Evolutionary conservation across 2,888 invertebrate species (phyloP), one percentile per base, ranked within the genome.

Genomic region (Scaptomyza parva): DNA sequence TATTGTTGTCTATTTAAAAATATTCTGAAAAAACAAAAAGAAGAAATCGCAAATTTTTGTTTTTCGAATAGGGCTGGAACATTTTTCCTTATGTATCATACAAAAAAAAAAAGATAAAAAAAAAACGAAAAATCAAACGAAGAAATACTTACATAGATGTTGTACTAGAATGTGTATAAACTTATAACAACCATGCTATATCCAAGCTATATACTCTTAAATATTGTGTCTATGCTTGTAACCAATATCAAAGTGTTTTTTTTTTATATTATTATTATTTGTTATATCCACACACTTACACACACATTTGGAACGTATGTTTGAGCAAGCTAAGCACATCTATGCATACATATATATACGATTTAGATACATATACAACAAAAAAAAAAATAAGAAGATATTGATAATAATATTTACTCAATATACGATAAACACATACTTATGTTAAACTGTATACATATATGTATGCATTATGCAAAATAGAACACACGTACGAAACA

Each of bases 61-160:
- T 51, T 11, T 51, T 22, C 22, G 47, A 30, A 18, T 40, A 35
- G 24, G 4, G 24, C 45, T 50, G 35, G 17, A 51, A 18, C 35
- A 24, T 39, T 35, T 65, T 65, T 59, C 61, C 59, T 65, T 51
- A 65, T 52, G 44, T 65, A 55, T n/a, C 26, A 48, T 68, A 45
- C 14, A 47, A 14, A 26, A 17, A 22, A 3, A 5, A 22, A 22
- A 22, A 22, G n/a, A n/a, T n/a, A 14, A 26, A 17, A 22, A 3
- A 5, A 22, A 22, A 22, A 22, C 5, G 9, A 28, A 18, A 18
- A 39, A n/a, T n/a, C n/a, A n/a, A 45, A 14, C 17, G 4, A 26
- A 7, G n/a, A 48, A 48, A 52, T 59, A 37, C 26, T 44, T 52
- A 53, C 9, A 43, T 44, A 14, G 22, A 47, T 43, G 40, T 35